These are phyloP conservation scores for Rhinatrema bivittatum DNA, from an alignment of 2,797 vertebrate species.

Conservation along the genomic window DNA sequence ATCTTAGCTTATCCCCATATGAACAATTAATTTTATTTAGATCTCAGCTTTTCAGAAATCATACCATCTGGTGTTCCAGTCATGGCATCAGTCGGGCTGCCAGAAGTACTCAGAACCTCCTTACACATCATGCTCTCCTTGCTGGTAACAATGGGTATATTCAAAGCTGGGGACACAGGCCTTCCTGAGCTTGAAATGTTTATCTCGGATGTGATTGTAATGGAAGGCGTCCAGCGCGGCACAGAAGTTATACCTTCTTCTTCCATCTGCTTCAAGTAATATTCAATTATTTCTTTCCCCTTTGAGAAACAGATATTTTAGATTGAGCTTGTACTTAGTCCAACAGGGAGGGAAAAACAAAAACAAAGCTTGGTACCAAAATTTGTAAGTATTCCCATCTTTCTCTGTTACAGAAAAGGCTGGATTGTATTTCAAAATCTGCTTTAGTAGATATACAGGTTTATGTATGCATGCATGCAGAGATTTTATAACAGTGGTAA, in stretches of 20 bases:
- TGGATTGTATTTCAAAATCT: too few species aligned
- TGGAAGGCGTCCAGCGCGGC: constrained; percentile 73
- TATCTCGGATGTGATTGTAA: constrained; percentile 31
- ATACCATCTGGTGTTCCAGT: constrained; percentile 80
- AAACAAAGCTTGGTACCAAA: too few species aligned
- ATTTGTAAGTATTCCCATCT: too few species aligned
- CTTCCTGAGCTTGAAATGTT: constrained; percentile 25
- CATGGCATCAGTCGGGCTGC: constrained; percentile 54
- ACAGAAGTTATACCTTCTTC: constrained; percentile 78
- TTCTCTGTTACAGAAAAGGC: too few species aligned
- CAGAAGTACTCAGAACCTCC: constrained; percentile 53
- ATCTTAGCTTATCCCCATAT: too few species aligned
- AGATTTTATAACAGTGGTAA: too few species aligned
- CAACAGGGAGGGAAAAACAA: too few species aligned
- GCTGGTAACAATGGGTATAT: constrained; percentile 32
- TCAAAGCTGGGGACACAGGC: constrained; percentile 33
- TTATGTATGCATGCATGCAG: background rate
- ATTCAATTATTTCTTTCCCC: constrained; percentile 97
- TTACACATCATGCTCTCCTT: constrained; percentile 51
- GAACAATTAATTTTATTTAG: too few species aligned
- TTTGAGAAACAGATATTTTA: constrained; percentile 48
- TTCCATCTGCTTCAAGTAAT: constrained; percentile 83
- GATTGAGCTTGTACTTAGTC: too few species aligned
- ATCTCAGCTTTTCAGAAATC: too few species aligned
- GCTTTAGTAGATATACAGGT: background rate